A percentile compares a stretch with the other conserved stretches of the same genome.
Conservation (phyloP, 2,113 vertebrate genomes). For the Excalfactoria chinensis region DNA sequence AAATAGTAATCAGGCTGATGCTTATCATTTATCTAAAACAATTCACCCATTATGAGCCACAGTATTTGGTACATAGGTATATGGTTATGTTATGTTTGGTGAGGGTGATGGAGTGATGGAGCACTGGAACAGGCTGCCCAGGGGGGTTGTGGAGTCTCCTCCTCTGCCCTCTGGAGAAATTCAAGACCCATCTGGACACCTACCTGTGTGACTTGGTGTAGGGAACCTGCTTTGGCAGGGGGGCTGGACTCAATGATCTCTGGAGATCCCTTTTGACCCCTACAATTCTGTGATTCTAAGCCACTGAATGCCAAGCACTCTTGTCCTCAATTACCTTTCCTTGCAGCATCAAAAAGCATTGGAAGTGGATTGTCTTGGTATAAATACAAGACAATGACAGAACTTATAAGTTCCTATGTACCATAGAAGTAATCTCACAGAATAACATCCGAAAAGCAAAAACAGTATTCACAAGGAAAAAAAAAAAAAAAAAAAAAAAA, state of each 20-base stretch:
- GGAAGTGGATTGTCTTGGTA: not conserved
- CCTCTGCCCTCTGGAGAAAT: no score
- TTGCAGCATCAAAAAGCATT: not conserved
- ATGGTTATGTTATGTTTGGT: not conserved
- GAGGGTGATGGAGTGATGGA: no score
- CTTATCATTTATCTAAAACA: not conserved
- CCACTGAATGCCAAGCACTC: not conserved
- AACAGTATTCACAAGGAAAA: no score
- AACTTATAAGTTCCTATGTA: not conserved
- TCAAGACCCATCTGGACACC: no score
- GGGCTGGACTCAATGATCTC: no score
- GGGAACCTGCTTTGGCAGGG: no score
- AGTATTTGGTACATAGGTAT: accelerated
- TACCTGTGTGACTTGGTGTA: no score
- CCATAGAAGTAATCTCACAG: not conserved
- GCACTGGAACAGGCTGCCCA: no score
- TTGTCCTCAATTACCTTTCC: not conserved
- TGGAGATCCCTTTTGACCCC: no score
- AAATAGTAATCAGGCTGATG: not conserved
- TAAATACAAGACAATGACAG: not conserved
- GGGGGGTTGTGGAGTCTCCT: no score
- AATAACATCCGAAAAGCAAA: not conserved
- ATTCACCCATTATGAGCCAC: not conserved
- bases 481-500: no score
- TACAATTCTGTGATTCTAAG: not conserved